Evolutionary conservation across 1,140 invertebrate genomes (phyloP).

Genomic region (Bombus fervidus): DNA sequence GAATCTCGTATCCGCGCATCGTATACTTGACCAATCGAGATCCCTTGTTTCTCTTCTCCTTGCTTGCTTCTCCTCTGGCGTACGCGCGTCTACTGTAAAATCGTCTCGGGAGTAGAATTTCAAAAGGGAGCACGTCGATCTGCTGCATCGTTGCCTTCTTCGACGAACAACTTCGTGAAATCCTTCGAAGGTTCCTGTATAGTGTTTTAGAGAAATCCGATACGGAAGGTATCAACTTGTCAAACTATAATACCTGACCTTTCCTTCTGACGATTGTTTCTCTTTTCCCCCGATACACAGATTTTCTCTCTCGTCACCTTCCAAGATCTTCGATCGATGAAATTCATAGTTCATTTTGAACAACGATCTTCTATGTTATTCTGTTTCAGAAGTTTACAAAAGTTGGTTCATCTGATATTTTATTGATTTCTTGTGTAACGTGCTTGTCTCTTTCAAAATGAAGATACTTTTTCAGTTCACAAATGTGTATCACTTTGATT

Average conservation of each 20-base stretch:
- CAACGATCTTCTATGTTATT: not conserved
- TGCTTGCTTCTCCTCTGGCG: not conserved
- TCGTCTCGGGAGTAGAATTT: conserved; percentile 60
- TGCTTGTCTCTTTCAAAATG: too few relatives aligned
- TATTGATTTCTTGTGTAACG: too few relatives aligned
- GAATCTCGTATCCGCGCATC: conserved; percentile 17
- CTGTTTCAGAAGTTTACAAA: too few relatives aligned
- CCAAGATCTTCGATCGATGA: not conserved
- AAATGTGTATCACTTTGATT: too few relatives aligned
- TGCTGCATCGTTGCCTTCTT: conserved; percentile 38
- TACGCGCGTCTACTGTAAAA: conserved; percentile 45
- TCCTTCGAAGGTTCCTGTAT: conserved; percentile 2
- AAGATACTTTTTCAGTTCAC: too few relatives aligned
- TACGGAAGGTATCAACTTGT: conserved; percentile 66
- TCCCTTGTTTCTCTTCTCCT: conserved; percentile 51
- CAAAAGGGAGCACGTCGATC: conserved; percentile 62
- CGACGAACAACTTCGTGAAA: conserved; percentile 51
- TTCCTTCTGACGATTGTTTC: not conserved
- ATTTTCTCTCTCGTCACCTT: not conserved
- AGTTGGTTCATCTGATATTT: too few relatives aligned
- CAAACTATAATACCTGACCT: conserved; percentile 62
- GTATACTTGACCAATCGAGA: conserved; percentile 47
- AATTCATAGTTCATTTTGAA: not conserved
- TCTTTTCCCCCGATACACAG: not conserved
- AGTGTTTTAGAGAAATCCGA: conserved; percentile 65